Base-by-base conservation (phyloP, 2,888 invertebrate species). In the Ormyrus nitidulus region DNA sequence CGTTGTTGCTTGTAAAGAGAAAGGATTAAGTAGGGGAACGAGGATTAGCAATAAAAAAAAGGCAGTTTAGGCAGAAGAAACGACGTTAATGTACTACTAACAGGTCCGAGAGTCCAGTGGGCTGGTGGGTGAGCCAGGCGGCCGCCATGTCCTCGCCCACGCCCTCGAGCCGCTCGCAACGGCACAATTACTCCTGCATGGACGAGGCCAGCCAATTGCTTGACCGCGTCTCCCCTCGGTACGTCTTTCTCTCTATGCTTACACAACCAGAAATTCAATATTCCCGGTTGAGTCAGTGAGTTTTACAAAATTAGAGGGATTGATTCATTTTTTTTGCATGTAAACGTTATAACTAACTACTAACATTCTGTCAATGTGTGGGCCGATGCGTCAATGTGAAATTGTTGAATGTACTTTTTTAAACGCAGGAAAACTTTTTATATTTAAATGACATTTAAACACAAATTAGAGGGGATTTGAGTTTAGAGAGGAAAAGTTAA, bases 41-140 rank as follows among this genome's bases (percentile, higher is more conserved):
- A 7, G 3, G 34, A 13, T 1, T 53, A 19, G 4, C 5, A 10
- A 34, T 51, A 34, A 56, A 8, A 56, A 77, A 77, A 44, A n/a
- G n/a, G 5, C 4, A 66, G 48, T 69, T 59, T 34, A 34, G 13
- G 34, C 34, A 62, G 11, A 72, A 79, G 71, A 71, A n/a, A 56
- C 10, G 46, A 34, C 34, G 53, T 49, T 72, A 76, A 56, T 58
- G 58, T 13, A n/a, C 34, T 86, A 84, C 85, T 87, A 86, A 86
- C 86, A 90, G 90, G 88, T 89, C 90, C 82, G 90, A 90, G 88
- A 90, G 90, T 87, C 90, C 90, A 85, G 88, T 89, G 86, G 90
- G 89, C 85, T 86, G 86, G 85, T 90, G 90, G 87, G 86, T 86
- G 88, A 90, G 89, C 87, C 90, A 90, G 87, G 89, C 89, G 83